Conservation (phyloP, 2,888 invertebrate species). For the Bugula neritina region DNA sequence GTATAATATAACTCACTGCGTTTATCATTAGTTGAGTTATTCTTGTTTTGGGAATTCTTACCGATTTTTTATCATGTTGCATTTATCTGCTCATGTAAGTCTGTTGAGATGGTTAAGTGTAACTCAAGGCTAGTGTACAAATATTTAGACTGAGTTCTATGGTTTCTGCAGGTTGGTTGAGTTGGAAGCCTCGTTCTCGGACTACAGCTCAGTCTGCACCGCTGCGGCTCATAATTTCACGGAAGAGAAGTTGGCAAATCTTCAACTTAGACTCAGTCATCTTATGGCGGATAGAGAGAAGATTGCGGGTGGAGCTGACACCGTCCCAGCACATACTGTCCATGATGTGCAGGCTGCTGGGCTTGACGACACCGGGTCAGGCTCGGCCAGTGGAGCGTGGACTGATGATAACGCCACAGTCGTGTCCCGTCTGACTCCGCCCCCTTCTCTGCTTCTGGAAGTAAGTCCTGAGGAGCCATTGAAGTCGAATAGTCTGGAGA, state of each 20-base stretch:
- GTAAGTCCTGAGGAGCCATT: neutral
- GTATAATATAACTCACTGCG: too few species aligned
- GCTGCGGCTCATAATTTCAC: slow-evolving; percentile 10
- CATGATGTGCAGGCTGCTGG: neutral
- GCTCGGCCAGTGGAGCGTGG: neutral
- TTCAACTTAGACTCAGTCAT: neutral
- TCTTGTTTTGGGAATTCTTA: too few species aligned
- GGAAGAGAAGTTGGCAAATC: slow-evolving; percentile 19
- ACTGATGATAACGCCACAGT: neutral
- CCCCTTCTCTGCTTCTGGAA: neutral
- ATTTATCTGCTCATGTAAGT: too few species aligned
- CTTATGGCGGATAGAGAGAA: neutral
- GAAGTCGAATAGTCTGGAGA: slow-evolving; percentile 19
- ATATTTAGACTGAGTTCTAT: too few species aligned
- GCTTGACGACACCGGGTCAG: neutral
- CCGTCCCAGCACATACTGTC: neutral
- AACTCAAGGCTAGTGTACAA: too few species aligned
- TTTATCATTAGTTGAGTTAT: too few species aligned
- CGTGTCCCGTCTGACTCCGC: neutral
- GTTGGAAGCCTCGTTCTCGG: slow-evolving; percentile 18
- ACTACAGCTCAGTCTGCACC: slow-evolving; percentile 18
- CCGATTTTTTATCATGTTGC: too few species aligned
- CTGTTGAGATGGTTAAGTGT: too few species aligned
- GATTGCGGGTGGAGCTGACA: neutral
- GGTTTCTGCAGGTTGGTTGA: too few species aligned